Evolutionary conservation across 2,888 invertebrate species (phyloP).

Genomic region (Chrysotoxum bicinctum): DNA sequence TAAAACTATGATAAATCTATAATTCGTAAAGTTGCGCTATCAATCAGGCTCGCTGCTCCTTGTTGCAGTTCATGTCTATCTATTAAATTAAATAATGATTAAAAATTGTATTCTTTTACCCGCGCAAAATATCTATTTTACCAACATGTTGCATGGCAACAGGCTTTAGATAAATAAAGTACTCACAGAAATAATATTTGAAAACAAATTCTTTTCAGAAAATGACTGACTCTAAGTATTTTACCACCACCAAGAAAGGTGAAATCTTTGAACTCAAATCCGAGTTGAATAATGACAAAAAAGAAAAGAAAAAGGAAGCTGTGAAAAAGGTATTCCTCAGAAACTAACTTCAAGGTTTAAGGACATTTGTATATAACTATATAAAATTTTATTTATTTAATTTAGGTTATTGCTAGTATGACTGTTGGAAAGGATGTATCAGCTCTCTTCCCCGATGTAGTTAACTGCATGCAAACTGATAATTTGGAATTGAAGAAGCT

Average conservation of each 20-base stretch:
- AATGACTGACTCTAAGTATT: conserved; percentile 99
- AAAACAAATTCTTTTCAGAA: conserved; percentile 58
- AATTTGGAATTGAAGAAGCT: conserved; percentile 99
- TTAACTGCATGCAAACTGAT: conserved; percentile 99
- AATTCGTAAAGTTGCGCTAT: too few species aligned
- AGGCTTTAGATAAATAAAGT: too few species aligned
- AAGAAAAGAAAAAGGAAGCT: conserved; percentile 99
- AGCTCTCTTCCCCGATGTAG: conserved; percentile 99
- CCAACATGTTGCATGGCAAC: too few species aligned
- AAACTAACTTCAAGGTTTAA: neutral
- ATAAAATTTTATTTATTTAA: conserved; percentile 54
- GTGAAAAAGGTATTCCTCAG: conserved; percentile 93
- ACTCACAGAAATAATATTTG: neutral
- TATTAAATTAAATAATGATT: too few species aligned
- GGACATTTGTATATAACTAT: conserved; percentile 18
- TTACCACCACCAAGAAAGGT: conserved; percentile 99
- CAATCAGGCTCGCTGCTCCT: too few species aligned
- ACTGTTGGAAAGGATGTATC: conserved; percentile 99
- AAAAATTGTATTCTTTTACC: too few species aligned
- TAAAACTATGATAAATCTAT: too few species aligned
- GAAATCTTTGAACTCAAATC: conserved; percentile 99
- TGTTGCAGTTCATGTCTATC: too few species aligned
- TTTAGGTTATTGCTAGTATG: conserved; percentile 99
- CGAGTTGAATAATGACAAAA: conserved; percentile 99
- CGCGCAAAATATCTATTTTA: too few species aligned